phyloP scores from a whole-genome alignment of 2,888 invertebrate species.

The Caenorhabditis angaria region DNA sequence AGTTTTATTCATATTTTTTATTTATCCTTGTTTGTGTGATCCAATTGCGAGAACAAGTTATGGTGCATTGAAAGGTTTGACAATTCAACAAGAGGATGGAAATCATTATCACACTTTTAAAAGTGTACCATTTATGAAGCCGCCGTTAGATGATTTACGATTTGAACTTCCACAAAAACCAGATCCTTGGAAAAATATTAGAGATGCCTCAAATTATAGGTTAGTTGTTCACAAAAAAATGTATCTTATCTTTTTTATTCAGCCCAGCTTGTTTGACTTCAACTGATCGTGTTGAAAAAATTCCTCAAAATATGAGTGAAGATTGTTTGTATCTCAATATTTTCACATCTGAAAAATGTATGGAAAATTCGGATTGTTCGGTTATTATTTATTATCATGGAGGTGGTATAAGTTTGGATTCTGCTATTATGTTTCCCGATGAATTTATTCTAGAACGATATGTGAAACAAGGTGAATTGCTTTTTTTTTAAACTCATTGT shows the following conservation, averaged over 20 bases:
- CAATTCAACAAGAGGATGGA: neutral
- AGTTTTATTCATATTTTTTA: no score
- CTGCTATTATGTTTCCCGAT: slow-evolving; percentile 55
- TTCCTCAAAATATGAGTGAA: slow-evolving; percentile 18
- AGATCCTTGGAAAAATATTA: slow-evolving; percentile 17
- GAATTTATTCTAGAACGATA: slow-evolving; percentile 49
- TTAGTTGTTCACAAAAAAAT: no score
- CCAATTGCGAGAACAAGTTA: slow-evolving; percentile 22
- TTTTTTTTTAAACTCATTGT: neutral
- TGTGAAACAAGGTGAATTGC: slow-evolving; percentile 31
- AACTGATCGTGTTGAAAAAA: neutral
- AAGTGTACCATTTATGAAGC: slow-evolving; percentile 25
- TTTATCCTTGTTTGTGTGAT: no score
- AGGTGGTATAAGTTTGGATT: slow-evolving; percentile 51
- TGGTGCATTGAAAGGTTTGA: slow-evolving; percentile 24
- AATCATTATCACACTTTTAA: slow-evolving; percentile 21
- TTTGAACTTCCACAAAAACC: slow-evolving; percentile 21
- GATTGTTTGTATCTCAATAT: slow-evolving; percentile 39
- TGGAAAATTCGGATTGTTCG: slow-evolving; percentile 39
- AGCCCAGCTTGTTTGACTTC: slow-evolving; percentile 3
- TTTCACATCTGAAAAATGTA: slow-evolving; percentile 26
- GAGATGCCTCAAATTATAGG: slow-evolving; percentile 31
- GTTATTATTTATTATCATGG: slow-evolving; percentile 59
- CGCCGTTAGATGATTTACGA: slow-evolving; percentile 21
- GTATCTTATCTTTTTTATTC: no score